Evolutionary conservation across 2,113 vertebrate genomes (phyloP).

Genomic region (Zosterops japonicus): DNA sequence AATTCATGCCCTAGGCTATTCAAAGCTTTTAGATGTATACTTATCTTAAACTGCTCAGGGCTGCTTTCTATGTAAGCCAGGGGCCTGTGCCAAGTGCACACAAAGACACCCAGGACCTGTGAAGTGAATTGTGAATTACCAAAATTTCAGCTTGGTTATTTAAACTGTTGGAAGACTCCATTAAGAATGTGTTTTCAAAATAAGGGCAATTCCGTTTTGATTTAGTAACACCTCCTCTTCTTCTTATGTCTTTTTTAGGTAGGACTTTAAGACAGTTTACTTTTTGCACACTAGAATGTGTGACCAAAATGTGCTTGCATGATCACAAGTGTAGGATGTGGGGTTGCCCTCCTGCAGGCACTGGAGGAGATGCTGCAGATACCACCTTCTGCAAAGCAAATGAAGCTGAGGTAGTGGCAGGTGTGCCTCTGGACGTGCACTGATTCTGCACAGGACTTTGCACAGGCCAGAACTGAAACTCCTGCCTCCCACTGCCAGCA

Average conservation of each 20-base stretch:
- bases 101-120: neutral
- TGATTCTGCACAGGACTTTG: neutral
- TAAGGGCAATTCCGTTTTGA: neutral
- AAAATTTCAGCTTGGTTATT: neutral
- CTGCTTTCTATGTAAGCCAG: neutral
- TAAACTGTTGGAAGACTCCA: neutral
- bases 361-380: neutral
- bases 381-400: neutral
- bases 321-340: accelerated
- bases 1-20: neutral
- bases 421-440: neutral
- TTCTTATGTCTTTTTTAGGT: neutral
- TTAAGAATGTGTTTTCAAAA: neutral
- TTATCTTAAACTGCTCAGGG: neutral
- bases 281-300: neutral
- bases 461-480: neutral
- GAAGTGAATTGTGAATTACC: neutral
- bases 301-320: neutral
- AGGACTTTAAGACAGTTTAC: neutral
- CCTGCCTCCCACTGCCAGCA: neutral
- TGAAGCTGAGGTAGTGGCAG: neutral
- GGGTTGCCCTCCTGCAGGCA: neutral
- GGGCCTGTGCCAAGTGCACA: neutral
- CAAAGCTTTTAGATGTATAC: neutral
- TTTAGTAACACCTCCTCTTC: neutral